Conservation (phyloP, 2,888 invertebrate genomes). For the Pteria penguin region DNA sequence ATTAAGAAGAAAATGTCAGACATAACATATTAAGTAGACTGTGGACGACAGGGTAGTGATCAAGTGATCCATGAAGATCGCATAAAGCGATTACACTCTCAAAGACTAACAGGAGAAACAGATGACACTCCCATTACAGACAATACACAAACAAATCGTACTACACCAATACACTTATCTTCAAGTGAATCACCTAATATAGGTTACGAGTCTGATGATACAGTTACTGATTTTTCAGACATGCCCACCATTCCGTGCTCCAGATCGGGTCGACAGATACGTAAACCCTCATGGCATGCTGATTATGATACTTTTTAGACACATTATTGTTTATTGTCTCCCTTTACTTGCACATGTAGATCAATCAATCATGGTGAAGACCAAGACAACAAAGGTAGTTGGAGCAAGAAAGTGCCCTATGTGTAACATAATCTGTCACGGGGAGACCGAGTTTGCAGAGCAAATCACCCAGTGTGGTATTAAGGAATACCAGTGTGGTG, state of each 20-base stretch:
- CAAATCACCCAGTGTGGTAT: background rate
- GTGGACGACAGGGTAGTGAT: background rate
- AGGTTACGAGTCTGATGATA: background rate
- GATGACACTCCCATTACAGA: background rate
- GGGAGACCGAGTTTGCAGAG: background rate
- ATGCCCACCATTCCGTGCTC: background rate
- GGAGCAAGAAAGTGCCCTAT: slow-evolving; percentile 2
- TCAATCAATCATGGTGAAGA: background rate
- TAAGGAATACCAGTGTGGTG: background rate
- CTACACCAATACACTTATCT: background rate
- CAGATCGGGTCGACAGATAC: background rate
- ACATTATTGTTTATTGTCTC: background rate
- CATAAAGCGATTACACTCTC: background rate
- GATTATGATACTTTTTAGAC: slow-evolving; percentile 1
- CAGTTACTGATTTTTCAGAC: slow-evolving; percentile 4
- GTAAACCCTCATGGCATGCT: slow-evolving; percentile 1
- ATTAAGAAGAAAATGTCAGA: background rate
- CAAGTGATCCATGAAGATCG: slow-evolving; percentile 11
- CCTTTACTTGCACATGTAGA: background rate
- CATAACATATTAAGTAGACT: slow-evolving; percentile 8
- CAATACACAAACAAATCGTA: background rate
- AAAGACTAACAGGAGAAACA: background rate
- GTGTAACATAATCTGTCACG: background rate
- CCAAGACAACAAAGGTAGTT: background rate
- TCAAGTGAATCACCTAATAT: background rate